Conservation (phyloP, 2,797 vertebrate genomes). For the Eurystomus glaucurus region DNA sequence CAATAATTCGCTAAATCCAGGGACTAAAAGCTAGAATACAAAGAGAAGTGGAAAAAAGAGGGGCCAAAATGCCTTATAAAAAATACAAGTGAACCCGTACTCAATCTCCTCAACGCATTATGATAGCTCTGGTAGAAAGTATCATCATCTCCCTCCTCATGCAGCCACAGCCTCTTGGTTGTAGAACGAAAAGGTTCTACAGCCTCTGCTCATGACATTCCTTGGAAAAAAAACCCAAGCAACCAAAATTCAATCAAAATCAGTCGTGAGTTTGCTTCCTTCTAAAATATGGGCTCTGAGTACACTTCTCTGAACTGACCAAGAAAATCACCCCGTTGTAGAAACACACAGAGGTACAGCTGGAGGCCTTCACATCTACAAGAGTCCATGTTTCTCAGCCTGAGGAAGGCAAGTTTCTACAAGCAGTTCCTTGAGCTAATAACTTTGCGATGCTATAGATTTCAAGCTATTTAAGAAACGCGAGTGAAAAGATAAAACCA, state of each 20-base stretch:
- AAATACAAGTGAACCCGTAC: not conserved
- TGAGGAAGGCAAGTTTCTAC: not conserved
- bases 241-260: not conserved
- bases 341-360: not conserved
- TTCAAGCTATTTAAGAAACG: not conserved
- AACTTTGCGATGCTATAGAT: not conserved
- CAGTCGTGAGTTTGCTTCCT: accelerated
- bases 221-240: not conserved
- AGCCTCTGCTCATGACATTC: not conserved
- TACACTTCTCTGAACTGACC: accelerated
- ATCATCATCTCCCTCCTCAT: not conserved
- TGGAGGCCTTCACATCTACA: not conserved
- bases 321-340: accelerated
- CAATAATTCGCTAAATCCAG: not conserved
- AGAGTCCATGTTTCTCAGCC: not conserved
- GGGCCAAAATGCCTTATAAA: not conserved
- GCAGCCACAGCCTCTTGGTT: not conserved
- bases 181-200: not conserved
- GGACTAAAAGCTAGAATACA: not conserved
- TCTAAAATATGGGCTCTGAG: not conserved
- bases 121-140: not conserved
- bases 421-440: not conserved
- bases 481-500: not conserved
- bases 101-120: not conserved
- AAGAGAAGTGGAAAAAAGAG: accelerated